Evolutionary conservation across 2,113 vertebrate genomes (phyloP).

Genomic region (Notarius quadriscutis): DNA sequence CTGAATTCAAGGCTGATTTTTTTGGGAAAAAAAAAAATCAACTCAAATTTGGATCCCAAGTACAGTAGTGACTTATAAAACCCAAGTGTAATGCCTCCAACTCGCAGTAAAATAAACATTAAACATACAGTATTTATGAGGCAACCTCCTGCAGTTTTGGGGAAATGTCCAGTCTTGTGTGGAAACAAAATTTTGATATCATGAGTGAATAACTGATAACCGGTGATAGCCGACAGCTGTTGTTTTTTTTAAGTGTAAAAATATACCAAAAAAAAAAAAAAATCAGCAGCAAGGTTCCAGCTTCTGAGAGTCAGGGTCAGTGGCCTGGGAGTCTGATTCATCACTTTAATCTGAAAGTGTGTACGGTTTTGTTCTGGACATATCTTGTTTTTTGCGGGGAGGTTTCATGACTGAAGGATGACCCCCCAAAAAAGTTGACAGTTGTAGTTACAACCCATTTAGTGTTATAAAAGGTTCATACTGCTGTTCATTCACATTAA

Average conservation of each 20-base stretch:
- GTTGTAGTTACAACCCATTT: not conserved
- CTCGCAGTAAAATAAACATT: not conserved
- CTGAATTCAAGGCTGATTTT: not conserved
- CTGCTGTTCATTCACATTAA: slow-evolving; percentile 25
- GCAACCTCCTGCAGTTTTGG: not conserved
- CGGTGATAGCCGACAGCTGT: not conserved
- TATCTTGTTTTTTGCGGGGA: not conserved
- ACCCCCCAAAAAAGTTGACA: not conserved
- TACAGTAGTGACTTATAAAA: not conserved
- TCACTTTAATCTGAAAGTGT: not conserved
- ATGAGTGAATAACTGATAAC: not conserved
- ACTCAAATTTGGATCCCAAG: not conserved
- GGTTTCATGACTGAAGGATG: not conserved
- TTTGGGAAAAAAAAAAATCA: not conserved
- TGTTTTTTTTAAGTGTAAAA: not conserved
- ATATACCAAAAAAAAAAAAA: not conserved
- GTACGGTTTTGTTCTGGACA: not conserved
- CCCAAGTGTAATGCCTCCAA: not conserved
- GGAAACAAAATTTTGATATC: not conserved
- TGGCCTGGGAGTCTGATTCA: not conserved
- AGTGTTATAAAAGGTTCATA: not conserved
- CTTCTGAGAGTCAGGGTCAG: not conserved
- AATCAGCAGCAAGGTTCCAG: not conserved
- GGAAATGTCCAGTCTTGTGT: not conserved
- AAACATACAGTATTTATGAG: not conserved